Base-by-base conservation (phyloP, 2,888 invertebrate genomes). In the Mechanitis messenoides region DNA sequence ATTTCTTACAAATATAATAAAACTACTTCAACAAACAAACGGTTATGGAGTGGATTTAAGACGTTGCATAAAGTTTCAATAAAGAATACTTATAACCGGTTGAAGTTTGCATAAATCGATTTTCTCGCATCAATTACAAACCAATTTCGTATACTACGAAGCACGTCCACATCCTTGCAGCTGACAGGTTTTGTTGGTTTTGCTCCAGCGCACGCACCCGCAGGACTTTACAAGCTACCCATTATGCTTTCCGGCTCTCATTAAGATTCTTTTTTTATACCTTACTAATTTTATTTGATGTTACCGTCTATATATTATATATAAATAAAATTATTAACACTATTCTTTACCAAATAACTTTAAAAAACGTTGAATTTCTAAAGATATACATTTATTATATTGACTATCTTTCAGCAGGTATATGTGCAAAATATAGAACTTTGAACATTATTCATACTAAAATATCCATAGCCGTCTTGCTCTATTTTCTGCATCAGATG, bases 91-190 rank as follows among this genome's bases (percentile, higher is more conserved):
- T 42, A 53, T 33, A 58, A 58, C 53, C 53, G 53, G 58, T 58
- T 28, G 53, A 33, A 20, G 58, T 58, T 53, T 45, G 58, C 58
- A 53, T 58, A 57, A 46, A 53, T 54, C 12, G 61, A 33, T 70
- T 71, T 68, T 75, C 84, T 84, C 85, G 83, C 83, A 78, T 76
- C 76, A 80, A 83, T 81, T 77, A 56, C 54, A 56, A 60, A 81
- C 77, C 82, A 83, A 85, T 84, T 86, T 84, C 80, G 83, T 84
- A 85, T 84, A 83, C 76, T 72, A 74, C 72, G 72, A 70, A 79
- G 78, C 81, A 77, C 81, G 78, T 77, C 79, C 71, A 68, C 72
- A 72, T 69, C 66, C 70, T 72, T 72, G 68, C 66, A 70, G 65
- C 72, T 74, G 81, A 83, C 84, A 78, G 84, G 85, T 85, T 85